These are phyloP conservation scores for Germaria angustata DNA, from an alignment of 2,888 invertebrate species.

Conservation along the genomic window DNA sequence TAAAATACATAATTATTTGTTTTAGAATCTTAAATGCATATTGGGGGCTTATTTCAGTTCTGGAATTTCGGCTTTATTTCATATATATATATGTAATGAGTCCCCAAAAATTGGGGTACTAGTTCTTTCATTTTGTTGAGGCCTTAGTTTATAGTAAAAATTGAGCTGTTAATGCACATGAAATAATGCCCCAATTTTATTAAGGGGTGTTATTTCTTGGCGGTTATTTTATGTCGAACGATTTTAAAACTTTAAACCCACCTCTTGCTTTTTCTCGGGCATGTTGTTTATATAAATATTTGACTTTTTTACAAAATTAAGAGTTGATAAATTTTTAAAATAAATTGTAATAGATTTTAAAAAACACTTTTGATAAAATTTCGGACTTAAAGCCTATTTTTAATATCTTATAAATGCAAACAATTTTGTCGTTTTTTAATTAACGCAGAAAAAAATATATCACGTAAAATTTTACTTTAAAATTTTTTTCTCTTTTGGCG, in stretches of 20 bases:
- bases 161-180: no score
- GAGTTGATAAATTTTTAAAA: background rate
- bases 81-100: no score
- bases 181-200: no score
- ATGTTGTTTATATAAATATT: constrained; percentile 22
- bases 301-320: constrained; percentile 4
- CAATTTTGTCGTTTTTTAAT: constrained; percentile 3
- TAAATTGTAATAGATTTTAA: constrained; percentile 31
- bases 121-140: no score
- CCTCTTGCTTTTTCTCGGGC: constrained; percentile 51
- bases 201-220: no score
- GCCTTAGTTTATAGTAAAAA: no score
- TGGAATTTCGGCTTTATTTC: no score
- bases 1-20: no score
- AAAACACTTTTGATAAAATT: constrained; percentile 38
- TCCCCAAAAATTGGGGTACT: no score
- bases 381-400: background rate
- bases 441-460: constrained; percentile 29
- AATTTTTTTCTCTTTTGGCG: constrained; percentile 14
- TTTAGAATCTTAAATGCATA: no score
- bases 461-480: constrained; percentile 40
- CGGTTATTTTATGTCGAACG: no score
- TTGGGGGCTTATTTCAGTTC: no score
- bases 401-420: constrained; percentile 50
- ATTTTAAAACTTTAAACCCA: constrained; percentile 16